A percentile compares a stretch with the other conserved stretches of the same genome.
Evolutionary conservation across 2,888 invertebrate species (phyloP).

Genomic region (Latrodectus hesperus): DNA sequence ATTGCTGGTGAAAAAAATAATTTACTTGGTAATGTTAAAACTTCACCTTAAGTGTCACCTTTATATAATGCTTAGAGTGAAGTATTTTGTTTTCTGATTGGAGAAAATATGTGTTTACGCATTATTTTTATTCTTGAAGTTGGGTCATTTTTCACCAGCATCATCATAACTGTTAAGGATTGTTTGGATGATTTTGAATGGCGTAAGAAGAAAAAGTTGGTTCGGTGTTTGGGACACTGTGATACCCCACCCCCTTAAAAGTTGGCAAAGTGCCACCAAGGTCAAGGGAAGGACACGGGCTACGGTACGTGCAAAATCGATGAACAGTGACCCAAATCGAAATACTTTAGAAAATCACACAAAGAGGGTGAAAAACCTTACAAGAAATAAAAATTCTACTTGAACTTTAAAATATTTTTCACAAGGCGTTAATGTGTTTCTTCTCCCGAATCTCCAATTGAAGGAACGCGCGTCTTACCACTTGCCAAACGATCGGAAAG

Average conservation of each 20-base stretch:
- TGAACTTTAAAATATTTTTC: neutral
- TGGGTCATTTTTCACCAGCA: neutral
- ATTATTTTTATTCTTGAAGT: too few relatives aligned
- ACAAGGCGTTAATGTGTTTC: neutral
- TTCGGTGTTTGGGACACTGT: neutral
- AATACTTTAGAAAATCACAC: neutral
- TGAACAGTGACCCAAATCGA: conserved; percentile 15
- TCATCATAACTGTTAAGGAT: neutral
- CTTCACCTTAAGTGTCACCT: too few relatives aligned
- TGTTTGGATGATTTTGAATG: neutral
- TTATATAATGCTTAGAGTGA: too few relatives aligned
- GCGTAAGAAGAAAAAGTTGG: neutral
- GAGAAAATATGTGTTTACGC: too few relatives aligned
- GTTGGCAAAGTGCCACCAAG: conserved; percentile 61
- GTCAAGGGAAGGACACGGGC: conserved; percentile 54
- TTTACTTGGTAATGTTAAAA: too few relatives aligned
- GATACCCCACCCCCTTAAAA: conserved; percentile 18
- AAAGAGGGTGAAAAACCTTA: neutral
- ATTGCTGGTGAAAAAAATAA: too few relatives aligned
- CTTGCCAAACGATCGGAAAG: conserved; percentile 18
- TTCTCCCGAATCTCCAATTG: conserved; percentile 9
- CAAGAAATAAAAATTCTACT: neutral
- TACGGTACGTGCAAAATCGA: conserved; percentile 7
- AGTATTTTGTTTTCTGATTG: too few relatives aligned
- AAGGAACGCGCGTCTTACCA: conserved; percentile 14